phyloP scores from a whole-genome alignment of 2,113 vertebrate species.

The Neogobius melanostomus region DNA sequence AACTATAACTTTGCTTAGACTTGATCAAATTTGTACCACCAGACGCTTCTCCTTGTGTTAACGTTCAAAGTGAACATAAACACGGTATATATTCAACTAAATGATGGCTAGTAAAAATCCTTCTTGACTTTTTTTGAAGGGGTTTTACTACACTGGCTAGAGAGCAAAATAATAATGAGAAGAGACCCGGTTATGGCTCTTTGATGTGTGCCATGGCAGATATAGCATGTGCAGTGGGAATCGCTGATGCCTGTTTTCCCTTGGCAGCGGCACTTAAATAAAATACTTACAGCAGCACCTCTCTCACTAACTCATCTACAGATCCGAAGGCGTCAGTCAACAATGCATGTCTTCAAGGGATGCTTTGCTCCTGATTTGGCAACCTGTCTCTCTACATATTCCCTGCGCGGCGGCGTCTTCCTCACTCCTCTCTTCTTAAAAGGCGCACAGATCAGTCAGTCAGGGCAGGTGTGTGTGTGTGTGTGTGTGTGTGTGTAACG shows the following conservation, averaged over 20 bases:
- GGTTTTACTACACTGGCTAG: neutral
- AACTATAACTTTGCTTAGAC: too few relatives aligned
- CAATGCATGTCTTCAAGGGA: constrained; percentile 15
- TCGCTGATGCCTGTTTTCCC: constrained; percentile 17
- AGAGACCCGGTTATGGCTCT: constrained; percentile 17
- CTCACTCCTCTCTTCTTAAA: constrained; percentile 37
- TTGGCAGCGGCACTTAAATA: constrained; percentile 17
- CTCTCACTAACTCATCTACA: constrained; percentile 7
- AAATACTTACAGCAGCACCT: constrained; percentile 18
- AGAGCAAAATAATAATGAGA: constrained; percentile 1
- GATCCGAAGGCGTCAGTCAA: constrained; percentile 29
- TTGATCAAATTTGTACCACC: too few relatives aligned
- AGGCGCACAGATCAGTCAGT: constrained; percentile 39
- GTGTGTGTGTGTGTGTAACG: constrained; percentile 5
- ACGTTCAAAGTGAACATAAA: neutral
- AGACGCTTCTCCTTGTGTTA: neutral
- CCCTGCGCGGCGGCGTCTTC: constrained; percentile 29
- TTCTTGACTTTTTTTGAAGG: neutral
- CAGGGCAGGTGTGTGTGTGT: constrained; percentile 10
- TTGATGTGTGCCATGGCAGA: constrained; percentile 10
- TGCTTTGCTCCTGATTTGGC: constrained; percentile 27
- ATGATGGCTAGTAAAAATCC: neutral
- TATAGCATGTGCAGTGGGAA: constrained; percentile 17
- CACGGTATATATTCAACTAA: neutral
- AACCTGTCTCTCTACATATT: constrained; percentile 35